phyloP scores from a whole-genome alignment of 2,888 invertebrate genomes.

The Trachelus tabidus region DNA sequence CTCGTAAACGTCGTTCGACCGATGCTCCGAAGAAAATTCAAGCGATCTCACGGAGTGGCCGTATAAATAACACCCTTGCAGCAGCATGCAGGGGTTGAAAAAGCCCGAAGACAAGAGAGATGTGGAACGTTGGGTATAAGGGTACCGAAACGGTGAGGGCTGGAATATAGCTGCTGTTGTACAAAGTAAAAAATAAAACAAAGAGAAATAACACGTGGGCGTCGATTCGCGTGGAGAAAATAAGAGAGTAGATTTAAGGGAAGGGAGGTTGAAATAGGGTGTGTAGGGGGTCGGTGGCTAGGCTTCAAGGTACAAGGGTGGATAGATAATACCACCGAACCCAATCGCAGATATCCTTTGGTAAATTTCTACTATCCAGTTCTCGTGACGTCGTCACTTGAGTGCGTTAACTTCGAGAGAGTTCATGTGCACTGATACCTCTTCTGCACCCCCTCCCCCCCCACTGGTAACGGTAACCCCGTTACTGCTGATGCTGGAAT shows the following conservation, averaged over 20 bases:
- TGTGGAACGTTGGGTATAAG: neutral
- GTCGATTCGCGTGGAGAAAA: neutral
- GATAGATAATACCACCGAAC: constrained; percentile 7
- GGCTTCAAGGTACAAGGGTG: constrained; percentile 8
- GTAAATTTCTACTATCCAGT: constrained; percentile 15
- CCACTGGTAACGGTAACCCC: neutral
- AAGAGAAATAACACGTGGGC: neutral
- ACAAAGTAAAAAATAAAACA: neutral
- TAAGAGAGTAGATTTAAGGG: constrained; percentile 9
- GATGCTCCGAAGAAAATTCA: constrained; percentile 4
- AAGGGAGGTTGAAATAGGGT: neutral
- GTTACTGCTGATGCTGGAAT: neutral
- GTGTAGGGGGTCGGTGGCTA: neutral
- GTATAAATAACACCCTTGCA: constrained; percentile 4
- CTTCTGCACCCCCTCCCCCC: neutral
- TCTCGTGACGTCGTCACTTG: constrained; percentile 24
- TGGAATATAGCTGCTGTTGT: neutral
- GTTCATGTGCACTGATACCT: neutral
- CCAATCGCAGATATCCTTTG: constrained; percentile 26
- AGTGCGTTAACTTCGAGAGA: constrained; percentile 28
- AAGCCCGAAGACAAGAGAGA: neutral
- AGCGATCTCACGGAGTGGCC: constrained; percentile 3
- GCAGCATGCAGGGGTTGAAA: neutral
- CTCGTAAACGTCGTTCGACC: neutral
- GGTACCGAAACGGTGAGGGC: neutral